Percentiles rank a stretch among this genome's conserved stretches.
Conservation (phyloP, 2,797 vertebrate genomes). For the Siniperca undulata region DNA sequence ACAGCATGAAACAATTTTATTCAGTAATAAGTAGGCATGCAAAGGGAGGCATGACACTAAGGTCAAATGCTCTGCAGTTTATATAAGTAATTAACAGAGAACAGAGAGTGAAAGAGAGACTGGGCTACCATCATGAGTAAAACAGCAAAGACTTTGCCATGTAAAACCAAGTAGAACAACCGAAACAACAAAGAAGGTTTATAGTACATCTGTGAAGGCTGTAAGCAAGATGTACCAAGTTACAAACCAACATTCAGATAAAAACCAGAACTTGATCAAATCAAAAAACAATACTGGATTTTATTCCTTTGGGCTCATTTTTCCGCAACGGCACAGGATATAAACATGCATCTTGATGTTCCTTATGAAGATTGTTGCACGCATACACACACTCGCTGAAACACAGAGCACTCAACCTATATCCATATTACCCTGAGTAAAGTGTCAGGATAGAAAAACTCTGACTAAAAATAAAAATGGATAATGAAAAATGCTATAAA, state of each 20-base stretch:
- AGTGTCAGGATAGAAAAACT: background rate
- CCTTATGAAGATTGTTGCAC: conserved; percentile 17
- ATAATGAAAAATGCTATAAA: background rate
- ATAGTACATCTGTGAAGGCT: background rate
- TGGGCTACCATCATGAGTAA: background rate
- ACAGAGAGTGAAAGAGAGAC: background rate
- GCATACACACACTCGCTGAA: background rate
- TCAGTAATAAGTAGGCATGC: conserved; percentile 22
- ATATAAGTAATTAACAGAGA: conserved; percentile 25
- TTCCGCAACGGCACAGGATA: conserved; percentile 60
- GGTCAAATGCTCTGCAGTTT: conserved; percentile 12
- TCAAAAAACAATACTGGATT: conserved; percentile 51
- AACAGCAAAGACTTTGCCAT: background rate
- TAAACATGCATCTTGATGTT: conserved; percentile 53
- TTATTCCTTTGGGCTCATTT: conserved; percentile 70
- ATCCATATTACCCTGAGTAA: background rate
- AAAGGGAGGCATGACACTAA: conserved; percentile 1
- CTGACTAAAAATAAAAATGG: background rate
- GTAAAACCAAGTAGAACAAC: background rate
- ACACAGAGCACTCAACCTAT: background rate
- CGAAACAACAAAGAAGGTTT: background rate
- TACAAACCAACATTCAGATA: conserved; percentile 15
- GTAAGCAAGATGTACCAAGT: conserved; percentile 13
- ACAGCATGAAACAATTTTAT: conserved; percentile 33
- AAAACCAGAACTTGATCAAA: conserved; percentile 47